Evolutionary conservation across 2,113 vertebrate species (phyloP), one percentile per base, ranked within the genome.

Genomic region (Hiodon alosoides): DNA sequence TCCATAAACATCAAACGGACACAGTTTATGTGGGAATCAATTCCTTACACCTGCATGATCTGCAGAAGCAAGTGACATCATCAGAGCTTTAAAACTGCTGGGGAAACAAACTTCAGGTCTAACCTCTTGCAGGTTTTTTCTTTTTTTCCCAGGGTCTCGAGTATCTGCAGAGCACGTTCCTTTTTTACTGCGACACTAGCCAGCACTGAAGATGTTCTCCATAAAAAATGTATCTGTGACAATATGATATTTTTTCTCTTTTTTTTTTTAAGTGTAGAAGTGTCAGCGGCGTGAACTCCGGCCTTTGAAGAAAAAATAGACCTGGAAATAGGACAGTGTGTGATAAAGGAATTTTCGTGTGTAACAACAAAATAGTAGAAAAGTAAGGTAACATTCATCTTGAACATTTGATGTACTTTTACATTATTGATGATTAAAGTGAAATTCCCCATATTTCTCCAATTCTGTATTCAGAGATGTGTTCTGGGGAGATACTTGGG

Each of bases 221-320:
- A 84, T 80, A 77, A 80, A 81, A 83, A 79, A 80, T 84, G 72
- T 58, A 83, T 80, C 46, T 67, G 46, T 47, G 65, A 77, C 77
- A 82, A 76, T 78, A 73, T 72, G 59, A 74, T 58, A 68, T 77
- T 71, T 77, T 66, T 74, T 52, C 51, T 50, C 10, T 54, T 51
- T 61, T 75, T 69, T n/a, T 14, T 10, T 17, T 55, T 69, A 31
- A 31, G 31, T 31, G 31, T 0, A 31, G 31, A 31, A 31, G 31
- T 31, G 31, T 31, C 31, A 31, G 31, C 31, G 31, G 31, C 31
- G 31, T 31, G 31, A 31, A 31, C 31, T 31, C 31, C 2, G 31
- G 31, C 13, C 52, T 54, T 52, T 14, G 31, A 59, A 58, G 50
- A 73, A 73, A 52, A 61, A 83, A 83, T 82, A 81, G 78, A 76